Evolutionary conservation across 1,140 invertebrate species (phyloP), one percentile per base, ranked within the genome.

Genomic region (Rhysida immarginata): DNA sequence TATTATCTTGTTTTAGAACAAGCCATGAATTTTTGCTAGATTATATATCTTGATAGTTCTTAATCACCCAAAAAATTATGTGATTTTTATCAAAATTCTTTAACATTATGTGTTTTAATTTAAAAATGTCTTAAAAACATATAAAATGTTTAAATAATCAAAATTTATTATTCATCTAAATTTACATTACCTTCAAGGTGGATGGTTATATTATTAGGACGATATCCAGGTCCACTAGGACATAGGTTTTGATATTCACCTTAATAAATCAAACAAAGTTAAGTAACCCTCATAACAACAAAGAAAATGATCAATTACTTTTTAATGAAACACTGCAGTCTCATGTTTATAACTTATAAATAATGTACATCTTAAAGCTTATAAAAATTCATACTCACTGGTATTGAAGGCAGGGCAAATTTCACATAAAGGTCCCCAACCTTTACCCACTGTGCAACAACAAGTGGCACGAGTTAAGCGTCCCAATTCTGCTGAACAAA

Each of bases 371-470:
- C n/a, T n/a, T 35, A 8, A 35, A 35, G 29, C 29, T 35, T 16
- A 8, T 35, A 8, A 8, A 35, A 8, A 5, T 35, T 35, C 5
- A 35, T 35, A 35, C 59, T 59, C 58, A 71, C 69, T 61, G 0
- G 78, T 78, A 2, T 80, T 80, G 1, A 71, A 66, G 27, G 75
- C 68, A 0, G 89, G 89, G 67, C 89, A 93, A 2, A 79, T 63
- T 64, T 90, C 85, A 70, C 89, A 92, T 45, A 77, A 72, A 26
- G 84, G 81, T 21, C 87, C 87, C 87, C 88, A 92, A 0, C 82
- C 86, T 58, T 75, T 78, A 42, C 87, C 87, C 18, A 89, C 77
- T 48, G 84, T 85, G 68, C 88, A 93, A 66, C 89, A 93, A 65
- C 88, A 93, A 0, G 84, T 81, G 0, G 87, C 80, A 68, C 82